phyloP scores from a whole-genome alignment of 2,888 invertebrate species.

The Apantesis nais region DNA sequence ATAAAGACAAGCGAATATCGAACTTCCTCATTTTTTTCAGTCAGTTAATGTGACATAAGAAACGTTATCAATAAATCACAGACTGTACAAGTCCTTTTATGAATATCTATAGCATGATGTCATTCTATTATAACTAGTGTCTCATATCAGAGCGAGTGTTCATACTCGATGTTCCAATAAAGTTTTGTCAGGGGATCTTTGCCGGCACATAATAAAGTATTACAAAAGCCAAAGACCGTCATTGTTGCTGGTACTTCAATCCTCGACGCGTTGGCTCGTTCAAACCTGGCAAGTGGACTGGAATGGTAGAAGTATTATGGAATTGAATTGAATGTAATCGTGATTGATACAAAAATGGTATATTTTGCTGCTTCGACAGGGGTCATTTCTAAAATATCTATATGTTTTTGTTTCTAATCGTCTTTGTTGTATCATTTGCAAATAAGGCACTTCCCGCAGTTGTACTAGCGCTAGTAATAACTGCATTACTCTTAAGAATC shows the following conservation, averaged over 20 bases:
- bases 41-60: too few relatives aligned
- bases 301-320: conserved; percentile 18
- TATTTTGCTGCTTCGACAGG: neutral
- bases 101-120: conserved; percentile 59
- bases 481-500: too few relatives aligned
- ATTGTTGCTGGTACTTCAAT: conserved; percentile 85
- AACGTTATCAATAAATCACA: conserved; percentile 40
- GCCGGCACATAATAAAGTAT: conserved; percentile 85
- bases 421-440: too few relatives aligned
- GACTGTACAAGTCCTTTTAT: conserved; percentile 48
- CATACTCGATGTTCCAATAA: conserved; percentile 83
- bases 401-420: too few relatives aligned
- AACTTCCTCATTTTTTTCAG: too few relatives aligned
- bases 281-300: conserved; percentile 55
- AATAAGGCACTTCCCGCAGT: too few relatives aligned
- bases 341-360: neutral
- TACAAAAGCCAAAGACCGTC: conserved; percentile 86
- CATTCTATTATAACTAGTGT: conserved; percentile 73
- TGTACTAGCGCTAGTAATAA: too few relatives aligned
- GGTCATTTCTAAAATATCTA: neutral
- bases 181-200: conserved; percentile 85
- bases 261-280: conserved; percentile 69
- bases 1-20: too few relatives aligned
- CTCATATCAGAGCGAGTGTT: conserved; percentile 76
- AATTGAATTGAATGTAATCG: neutral